phyloP scores from a whole-genome alignment of 2,888 invertebrate species.

The Oithona nana region DNA sequence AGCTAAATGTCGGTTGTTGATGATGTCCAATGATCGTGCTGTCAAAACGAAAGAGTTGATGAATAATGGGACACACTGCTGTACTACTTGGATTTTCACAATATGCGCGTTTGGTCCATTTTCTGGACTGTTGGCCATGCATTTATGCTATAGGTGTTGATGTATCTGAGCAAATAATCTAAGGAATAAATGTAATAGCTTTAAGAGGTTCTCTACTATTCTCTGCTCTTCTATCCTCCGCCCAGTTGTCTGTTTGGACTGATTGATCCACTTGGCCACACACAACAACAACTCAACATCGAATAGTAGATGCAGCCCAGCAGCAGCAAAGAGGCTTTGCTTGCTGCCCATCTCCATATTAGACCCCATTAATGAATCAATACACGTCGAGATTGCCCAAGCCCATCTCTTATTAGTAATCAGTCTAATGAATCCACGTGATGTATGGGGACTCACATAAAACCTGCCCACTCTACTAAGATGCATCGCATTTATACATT shows the following conservation, averaged over 20 bases:
- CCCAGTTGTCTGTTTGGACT: background rate
- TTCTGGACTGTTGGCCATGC: too few relatives aligned
- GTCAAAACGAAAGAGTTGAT: background rate
- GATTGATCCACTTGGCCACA: background rate
- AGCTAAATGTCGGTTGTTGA: background rate
- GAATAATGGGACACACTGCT: too few relatives aligned
- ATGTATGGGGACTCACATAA: background rate
- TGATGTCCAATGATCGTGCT: background rate
- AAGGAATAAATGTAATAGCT: too few relatives aligned
- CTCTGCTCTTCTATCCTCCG: too few relatives aligned
- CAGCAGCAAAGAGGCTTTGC: too few relatives aligned
- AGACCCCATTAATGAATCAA: background rate
- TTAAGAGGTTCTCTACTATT: too few relatives aligned
- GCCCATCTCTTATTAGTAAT: background rate
- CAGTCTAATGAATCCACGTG: background rate
- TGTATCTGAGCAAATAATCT: too few relatives aligned
- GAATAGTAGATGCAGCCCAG: background rate
- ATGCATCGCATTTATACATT: background rate
- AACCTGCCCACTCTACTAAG: too few relatives aligned
- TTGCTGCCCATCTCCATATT: background rate
- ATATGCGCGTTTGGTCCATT: too few relatives aligned
- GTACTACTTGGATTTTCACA: too few relatives aligned
- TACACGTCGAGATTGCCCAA: background rate
- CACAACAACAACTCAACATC: background rate
- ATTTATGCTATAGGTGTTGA: too few relatives aligned